Evolutionary conservation across 2,113 vertebrate genomes (phyloP), one percentile per base, ranked within the genome.

Genomic region (Arothron firmamentum): DNA sequence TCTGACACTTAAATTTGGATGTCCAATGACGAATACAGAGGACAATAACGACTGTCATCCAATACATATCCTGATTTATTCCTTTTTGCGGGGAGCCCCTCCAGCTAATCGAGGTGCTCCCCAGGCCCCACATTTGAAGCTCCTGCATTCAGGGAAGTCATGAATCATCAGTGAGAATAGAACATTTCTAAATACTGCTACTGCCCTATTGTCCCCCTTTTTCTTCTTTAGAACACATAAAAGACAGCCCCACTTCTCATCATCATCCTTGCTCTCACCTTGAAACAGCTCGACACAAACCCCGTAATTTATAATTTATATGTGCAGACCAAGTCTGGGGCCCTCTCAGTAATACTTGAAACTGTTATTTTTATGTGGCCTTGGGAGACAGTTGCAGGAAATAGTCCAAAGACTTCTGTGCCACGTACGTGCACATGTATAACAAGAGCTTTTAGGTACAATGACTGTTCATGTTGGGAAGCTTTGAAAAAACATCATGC

Each of bases 241-340:
- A 73, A 67, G 5, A 14, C 20, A 20, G 42, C 28, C 41, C 41
- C 13, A 1, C 50, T 70, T 31, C 17, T 46, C 62, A 15, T 19
- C 18, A 5, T 38, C 70, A 70, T 67, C 57, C 60, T 78, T 77
- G 72, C 49, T 65, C 61, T 75, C 75, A 78, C 79, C 56, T 81
- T 77, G 71, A 61, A 58, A 72, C 55, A 45, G 21, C 74, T 65
- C 65, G 34, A 78, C 62, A 74, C 65, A 70, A 70, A 6, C 56
- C 52, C 59, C 61, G 67, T 69, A 23, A 75, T 81, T 72, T 34
- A 80, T 82, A 72, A 84, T 88, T 81, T 67, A 82, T 52, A 68
- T 14, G 57, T 12, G 45, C 59, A 50, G 76, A 54, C 58, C 67
- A 62, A 75, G 78, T 76, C 50, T 71, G 25, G 17, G 47, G 25